Evolutionary conservation across 2,888 invertebrate species (phyloP).

Genomic region (Leistus spinibarbis): DNA sequence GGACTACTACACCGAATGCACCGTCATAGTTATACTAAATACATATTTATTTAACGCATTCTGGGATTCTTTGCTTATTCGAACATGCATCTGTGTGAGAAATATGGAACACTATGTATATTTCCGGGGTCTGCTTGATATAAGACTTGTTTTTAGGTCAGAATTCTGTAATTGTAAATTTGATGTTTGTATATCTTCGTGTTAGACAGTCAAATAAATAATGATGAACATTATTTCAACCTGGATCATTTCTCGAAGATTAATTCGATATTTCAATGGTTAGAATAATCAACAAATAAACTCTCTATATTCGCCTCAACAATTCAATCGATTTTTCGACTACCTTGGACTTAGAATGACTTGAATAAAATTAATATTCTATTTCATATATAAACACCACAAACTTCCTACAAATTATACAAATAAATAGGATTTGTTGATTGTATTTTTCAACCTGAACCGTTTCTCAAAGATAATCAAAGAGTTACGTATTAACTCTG

Average conservation of each 20-base stretch:
- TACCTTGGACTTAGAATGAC: too few relatives aligned
- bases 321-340: too few relatives aligned
- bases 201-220: neutral
- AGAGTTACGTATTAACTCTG: too few relatives aligned
- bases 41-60: neutral
- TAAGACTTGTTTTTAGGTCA: too few relatives aligned
- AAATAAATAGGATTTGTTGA: too few relatives aligned
- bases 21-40: too few relatives aligned
- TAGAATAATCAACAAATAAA: too few relatives aligned
- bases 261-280: neutral
- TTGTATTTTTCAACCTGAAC: too few relatives aligned
- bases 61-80: neutral
- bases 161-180: neutral
- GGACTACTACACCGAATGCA: too few relatives aligned
- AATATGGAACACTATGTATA: neutral
- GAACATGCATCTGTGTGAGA: neutral
- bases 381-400: neutral
- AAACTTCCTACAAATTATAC: too few relatives aligned
- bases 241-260: neutral
- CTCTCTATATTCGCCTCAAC: too few relatives aligned
- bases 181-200: neutral
- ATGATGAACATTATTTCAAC: neutral
- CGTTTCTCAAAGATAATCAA: too few relatives aligned
- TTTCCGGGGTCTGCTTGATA: neutral
- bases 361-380: neutral